Base-by-base conservation (phyloP, 2,888 invertebrate genomes). In the Sphinx pinastri region DNA sequence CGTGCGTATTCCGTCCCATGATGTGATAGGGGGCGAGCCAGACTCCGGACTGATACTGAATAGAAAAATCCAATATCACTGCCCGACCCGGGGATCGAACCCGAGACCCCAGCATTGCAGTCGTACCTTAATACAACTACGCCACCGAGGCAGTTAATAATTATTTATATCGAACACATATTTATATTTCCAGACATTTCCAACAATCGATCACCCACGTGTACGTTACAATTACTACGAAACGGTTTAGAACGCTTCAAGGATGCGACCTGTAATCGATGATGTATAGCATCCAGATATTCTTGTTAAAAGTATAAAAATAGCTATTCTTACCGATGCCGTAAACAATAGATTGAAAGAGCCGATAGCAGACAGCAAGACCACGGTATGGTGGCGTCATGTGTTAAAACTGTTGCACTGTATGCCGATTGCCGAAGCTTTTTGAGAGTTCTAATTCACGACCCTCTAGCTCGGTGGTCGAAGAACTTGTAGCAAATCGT, bases 261-360 rank as follows among this genome's bases (percentile, higher is more conserved):
- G 63, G 63, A 12, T 19, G 49, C 16, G 49, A 16, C 63, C 19
- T 63, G 19, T 47, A 49, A 63, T 49, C 63, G 63, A 63, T 63
- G 12, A 63, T 49, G 45, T 63, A 47, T 63, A 2, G 12, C 12
- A 49, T 19, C 19, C 49, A 49, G 13, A 49, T 13, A 49, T 19
- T 63, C n/a, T 16, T 13, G 63, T 49, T 12, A 49, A 63, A 63
- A 49, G 13, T 19, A n/a, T 47, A 4, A 19, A 49, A 47, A 63
- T 5, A 19, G 55, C 55, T 55, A 63, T 63, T 25, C 49, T 13
- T 19, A 60, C 3, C 45, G 45, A 47, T 60, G 45, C n/a, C 19
- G 5, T 49, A 19, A 19, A 49, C 13, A 47, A 60, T 16, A 11
- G 47, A 60, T 60, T 13, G 16, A 55, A 55, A 55, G 10, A 19